Evolutionary conservation across 2,888 invertebrate genomes (phyloP).

Genomic region (Achlya flavicornis): DNA sequence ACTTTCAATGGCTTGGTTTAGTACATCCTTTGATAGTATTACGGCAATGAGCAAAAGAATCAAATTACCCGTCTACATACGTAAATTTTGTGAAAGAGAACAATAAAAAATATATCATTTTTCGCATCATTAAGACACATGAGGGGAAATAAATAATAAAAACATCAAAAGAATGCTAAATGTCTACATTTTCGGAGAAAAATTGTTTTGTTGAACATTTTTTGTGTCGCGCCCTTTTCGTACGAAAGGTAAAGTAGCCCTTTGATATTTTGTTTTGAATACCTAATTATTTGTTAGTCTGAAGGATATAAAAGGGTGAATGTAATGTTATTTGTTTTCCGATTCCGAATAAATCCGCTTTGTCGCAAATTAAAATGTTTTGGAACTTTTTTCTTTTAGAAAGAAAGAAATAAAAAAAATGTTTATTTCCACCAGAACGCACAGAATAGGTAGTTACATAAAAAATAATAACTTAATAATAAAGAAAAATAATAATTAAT

Average conservation of each 20-base stretch:
- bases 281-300: conserved; percentile 7
- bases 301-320: conserved; percentile 6
- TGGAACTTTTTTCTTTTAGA: background rate
- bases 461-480: no score
- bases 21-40: background rate
- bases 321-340: background rate
- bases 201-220: background rate
- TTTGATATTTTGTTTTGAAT: conserved; percentile 5
- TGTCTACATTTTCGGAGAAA: background rate
- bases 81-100: background rate
- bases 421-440: no score
- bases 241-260: background rate
- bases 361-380: conserved; percentile 1
- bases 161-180: background rate
- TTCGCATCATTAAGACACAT: conserved; percentile 8
- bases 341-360: background rate
- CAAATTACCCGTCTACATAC: background rate
- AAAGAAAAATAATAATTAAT: no score
- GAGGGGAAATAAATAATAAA: conserved; percentile 1
- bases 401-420: no score
- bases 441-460: no score
- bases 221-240: background rate
- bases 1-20: background rate
- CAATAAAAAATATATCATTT: conserved; percentile 7
- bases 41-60: background rate